phyloP scores from a whole-genome alignment of 2,797 vertebrate genomes.

The Eulemur mongoz region DNA sequence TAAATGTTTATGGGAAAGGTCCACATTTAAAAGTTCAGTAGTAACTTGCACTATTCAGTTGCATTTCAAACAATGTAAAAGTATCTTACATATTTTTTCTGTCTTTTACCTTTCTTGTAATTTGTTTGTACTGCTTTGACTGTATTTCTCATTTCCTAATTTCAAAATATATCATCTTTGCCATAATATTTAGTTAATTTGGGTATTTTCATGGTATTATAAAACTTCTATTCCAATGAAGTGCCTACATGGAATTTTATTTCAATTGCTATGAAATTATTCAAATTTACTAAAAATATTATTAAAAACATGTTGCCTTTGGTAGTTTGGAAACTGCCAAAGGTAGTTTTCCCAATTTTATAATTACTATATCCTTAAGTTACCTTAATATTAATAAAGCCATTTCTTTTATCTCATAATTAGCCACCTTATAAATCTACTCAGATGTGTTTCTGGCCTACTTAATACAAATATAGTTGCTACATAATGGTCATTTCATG shows the following conservation, averaged over 20 bases:
- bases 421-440: background rate
- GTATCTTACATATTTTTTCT: background rate
- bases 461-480: slow-evolving; percentile 10
- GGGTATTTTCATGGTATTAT: background rate
- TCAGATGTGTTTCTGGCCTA: background rate
- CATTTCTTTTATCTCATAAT: slow-evolving; percentile 43
- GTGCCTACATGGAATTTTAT: background rate
- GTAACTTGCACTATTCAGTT: background rate
- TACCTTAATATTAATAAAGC: background rate
- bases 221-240: background rate
- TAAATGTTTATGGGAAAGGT: background rate
- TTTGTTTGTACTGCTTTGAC: background rate
- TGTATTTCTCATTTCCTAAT: slow-evolving; percentile 4
- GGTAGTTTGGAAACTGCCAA: background rate
- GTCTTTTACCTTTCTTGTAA: background rate
- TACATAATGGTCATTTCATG: slow-evolving; percentile 15
- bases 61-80: background rate
- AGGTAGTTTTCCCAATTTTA: background rate
- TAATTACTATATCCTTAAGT: background rate
- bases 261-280: background rate
- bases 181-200: background rate
- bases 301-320: background rate
- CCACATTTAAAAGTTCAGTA: background rate
- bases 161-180: background rate
- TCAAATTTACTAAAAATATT: background rate